Conservation (phyloP, 2,888 invertebrate species). For the Nudaria mundana region DNA sequence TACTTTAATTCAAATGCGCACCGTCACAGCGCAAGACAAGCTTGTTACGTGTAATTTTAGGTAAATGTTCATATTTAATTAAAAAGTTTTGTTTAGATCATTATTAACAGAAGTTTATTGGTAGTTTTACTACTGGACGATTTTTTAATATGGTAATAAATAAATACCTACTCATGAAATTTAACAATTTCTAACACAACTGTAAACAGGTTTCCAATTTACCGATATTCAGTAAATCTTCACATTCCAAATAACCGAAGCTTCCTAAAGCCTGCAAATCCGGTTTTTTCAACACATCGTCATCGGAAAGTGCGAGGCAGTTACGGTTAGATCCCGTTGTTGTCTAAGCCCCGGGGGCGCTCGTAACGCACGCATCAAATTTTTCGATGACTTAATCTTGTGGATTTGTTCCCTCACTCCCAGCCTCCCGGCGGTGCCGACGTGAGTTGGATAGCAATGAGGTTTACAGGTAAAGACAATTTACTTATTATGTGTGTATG, state of each 20-base stretch:
- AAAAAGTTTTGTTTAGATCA: no score
- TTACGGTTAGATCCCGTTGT: conserved; percentile 33
- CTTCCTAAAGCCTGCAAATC: conserved; percentile 45
- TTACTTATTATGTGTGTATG: background rate
- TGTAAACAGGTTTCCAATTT: conserved; percentile 16
- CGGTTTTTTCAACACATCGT: conserved; percentile 51
- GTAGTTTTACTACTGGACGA: no score
- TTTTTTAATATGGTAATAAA: no score
- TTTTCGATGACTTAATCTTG: conserved; percentile 58
- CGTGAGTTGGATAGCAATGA: conserved; percentile 34
- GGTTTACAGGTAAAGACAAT: conserved; percentile 9
- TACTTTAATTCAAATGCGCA: no score
- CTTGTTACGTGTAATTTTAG: no score
- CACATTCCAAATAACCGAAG: conserved; percentile 37
- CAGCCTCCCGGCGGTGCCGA: no score
- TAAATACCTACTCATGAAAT: no score
- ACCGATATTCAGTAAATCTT: conserved; percentile 35
- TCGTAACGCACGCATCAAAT: conserved; percentile 61
- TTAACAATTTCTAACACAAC: conserved; percentile 10
- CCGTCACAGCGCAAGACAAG: no score
- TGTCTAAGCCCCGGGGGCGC: conserved; percentile 50
- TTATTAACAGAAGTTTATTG: no score
- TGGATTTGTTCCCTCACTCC: conserved; percentile 39
- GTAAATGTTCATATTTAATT: no score
- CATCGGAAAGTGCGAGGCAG: conserved; percentile 41